Base-by-base conservation (phyloP, 2,888 invertebrate genomes). In the Phorcus lineatus region DNA sequence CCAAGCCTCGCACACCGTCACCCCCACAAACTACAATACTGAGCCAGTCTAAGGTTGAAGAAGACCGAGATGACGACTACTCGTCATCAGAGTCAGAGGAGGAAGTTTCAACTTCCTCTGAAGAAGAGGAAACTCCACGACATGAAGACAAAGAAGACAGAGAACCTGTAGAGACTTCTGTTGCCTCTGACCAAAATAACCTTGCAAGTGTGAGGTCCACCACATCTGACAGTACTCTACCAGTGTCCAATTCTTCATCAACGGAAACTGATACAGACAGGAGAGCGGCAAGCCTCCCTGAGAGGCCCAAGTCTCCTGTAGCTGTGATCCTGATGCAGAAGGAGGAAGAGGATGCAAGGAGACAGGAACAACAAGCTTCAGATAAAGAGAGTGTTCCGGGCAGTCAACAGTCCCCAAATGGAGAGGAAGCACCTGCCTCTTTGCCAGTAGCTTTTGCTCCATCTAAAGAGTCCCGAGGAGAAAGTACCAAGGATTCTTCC, bases 301-400 rank as follows among this genome's bases (percentile, higher is more conserved):
- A 75, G 0, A 47, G 74, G 16, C 74, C 74, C 24, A 24, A 53
- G 13, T 75, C 74, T 53, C 74, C 74, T 52, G 74, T 75, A 28
- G 74, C 74, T 22, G 53, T 22, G 74, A 36, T 31, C 22, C 55
- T 54, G 76, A 17, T 53, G 47, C 47, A 75, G 22, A 24, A 75
- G 17, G 76, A 75, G 62, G 76, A 82, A 54, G 78, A 81, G 22
- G 81, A 78, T 24, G 75, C 62, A n/a, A 31, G 74, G 31, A 80
- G 76, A 36, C 52, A 79, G 53, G 82, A 83, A 28, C 57, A 81
- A 36, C 77, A 82, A 82, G 66, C 24, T 54, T 28, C 53, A 57
- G 66, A 81, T 70, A 77, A 70, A 79, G 24, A 22, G 47, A 47
- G 13, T 22, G 11, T 53, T 6, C 53, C 53, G 24, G 24, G 4